Base-by-base conservation (phyloP, 2,113 vertebrate species). In the Rana temporaria region DNA sequence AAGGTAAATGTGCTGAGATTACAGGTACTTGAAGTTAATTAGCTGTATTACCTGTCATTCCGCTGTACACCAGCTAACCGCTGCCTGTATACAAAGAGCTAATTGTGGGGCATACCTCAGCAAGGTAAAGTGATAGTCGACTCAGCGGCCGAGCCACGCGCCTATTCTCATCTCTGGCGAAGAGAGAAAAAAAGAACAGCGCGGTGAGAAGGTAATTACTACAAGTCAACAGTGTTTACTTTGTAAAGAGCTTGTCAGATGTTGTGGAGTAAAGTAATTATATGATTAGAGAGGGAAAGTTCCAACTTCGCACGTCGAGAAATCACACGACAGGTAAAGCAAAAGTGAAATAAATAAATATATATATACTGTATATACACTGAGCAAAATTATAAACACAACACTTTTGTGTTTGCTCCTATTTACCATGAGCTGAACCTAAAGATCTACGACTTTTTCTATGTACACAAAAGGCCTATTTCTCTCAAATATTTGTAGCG, bases 11-110 rank as follows among this genome's bases (percentile, higher is more conserved):
- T 96, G 94, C 86, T 86, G 94, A 94, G 96, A 96, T 97, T 96
- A 96, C 95, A 95, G 96, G 96, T 98, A 96, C 95, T 98, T 97
- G 94, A 88, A 89, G 90, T 90, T 96, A 95, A 98, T 98, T 97
- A 98, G 93, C 89, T 96, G 94, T 89, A 90, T 95, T 98, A 96
- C 94, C 95, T 96, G 94, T 93, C 91, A 78, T 88, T 90, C 87
- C 91, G 89, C 91, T 94, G 9, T 94, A 88, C 75, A 85, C 90
- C 88, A 90, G 86, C 86, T 72, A 84, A 89, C 88, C 81, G 78
- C 88, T 89, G 84, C 84, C 63, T 82, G 75, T 1, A 90, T 92
- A 90, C 88, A 88, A 79, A 85, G 89, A 90, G 87, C 85, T 86
- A 91, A 94, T 93, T 90, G 89, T 77, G 89, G 85, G 89, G 89